Conservation (phyloP, 2,797 vertebrate species). For the Acanthis flammea region DNA sequence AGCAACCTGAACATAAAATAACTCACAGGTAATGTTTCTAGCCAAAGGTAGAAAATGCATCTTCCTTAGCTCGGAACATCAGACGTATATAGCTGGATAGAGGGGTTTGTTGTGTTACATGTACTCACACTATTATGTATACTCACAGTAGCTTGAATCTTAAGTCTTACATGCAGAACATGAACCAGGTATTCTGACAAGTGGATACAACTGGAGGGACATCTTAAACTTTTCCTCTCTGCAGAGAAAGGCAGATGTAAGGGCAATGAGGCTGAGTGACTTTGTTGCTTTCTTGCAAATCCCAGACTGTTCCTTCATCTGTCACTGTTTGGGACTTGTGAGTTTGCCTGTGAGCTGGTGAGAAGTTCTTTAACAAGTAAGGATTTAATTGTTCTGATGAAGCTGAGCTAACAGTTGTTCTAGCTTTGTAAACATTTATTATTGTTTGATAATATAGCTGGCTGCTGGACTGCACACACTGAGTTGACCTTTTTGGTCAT, state of each 20-base stretch:
- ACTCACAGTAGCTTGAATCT: not conserved
- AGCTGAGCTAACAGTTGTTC: not conserved
- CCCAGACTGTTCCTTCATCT: not conserved
- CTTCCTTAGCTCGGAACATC: not conserved
- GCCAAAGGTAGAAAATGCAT: not conserved
- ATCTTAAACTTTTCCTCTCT: not conserved
- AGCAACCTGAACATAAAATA: not conserved
- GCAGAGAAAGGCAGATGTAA: not conserved
- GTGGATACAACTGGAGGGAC: not conserved
- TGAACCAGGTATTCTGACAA: not conserved
- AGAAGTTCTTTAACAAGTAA: not conserved
- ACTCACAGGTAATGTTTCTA: not conserved
- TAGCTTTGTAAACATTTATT: not conserved
- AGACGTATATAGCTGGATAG: not conserved
- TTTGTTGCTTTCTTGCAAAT: not conserved
- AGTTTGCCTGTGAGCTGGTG: not conserved
- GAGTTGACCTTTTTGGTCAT: not conserved
- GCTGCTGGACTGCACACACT: not conserved
- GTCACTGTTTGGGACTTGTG: not conserved
- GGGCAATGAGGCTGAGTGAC: not conserved
- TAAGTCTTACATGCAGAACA: not conserved
- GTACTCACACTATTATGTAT: not conserved
- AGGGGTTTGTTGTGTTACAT: not conserved
- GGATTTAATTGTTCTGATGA: not conserved
- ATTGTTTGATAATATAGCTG: not conserved